Evolutionary conservation across 2,888 invertebrate genomes (phyloP), one percentile per base, ranked within the genome.

Genomic region (Leptopterna dolabrata): DNA sequence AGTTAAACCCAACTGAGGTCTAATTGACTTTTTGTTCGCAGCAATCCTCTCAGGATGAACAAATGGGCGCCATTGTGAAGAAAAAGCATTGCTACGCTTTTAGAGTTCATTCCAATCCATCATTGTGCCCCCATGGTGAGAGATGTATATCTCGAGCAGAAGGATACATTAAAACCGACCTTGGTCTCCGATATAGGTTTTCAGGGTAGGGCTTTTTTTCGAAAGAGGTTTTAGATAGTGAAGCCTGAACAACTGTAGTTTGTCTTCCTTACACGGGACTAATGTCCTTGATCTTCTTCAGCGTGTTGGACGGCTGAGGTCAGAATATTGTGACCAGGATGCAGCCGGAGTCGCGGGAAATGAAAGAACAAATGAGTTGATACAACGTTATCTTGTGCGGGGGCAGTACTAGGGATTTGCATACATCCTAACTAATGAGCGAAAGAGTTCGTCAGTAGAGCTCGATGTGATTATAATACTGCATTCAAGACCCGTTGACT

Each of bases 121-220:
- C 83, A 43, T 71, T 43, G 70, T 71, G 30, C 55, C 71, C 36
- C 83, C 63, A 73, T 41, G 70, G 81, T 29, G 81, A 29, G 43
- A 83, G 83, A 83, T 83, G 83, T 83, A 83, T 63, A 83, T 83
- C 83, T 83, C 47, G 45, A 24, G 19, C 9, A 78, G 47, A 45
- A 70, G 81, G 83, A 36, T 71, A 83, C 83, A 83, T 83, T 83
- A 83, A 83, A 83, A 83, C 41, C 83, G 83, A 41, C 83, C 83
- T 70, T 83, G 83, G 43, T 14, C 36, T 24, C 19, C 19, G 36
- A 70, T 83, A 83, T 81, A 81, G 51, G 81, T 81, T 81, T 73
- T 73, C 73, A 73, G 73, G 73, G 73, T 73, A 41, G 30, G 73
- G 30, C 30, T 73, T 73, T 73, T 63, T 36, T 63, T 24, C 63